These are phyloP conservation scores for Syritta pipiens DNA, from an alignment of 2,888 invertebrate genomes.

Conservation along the genomic window DNA sequence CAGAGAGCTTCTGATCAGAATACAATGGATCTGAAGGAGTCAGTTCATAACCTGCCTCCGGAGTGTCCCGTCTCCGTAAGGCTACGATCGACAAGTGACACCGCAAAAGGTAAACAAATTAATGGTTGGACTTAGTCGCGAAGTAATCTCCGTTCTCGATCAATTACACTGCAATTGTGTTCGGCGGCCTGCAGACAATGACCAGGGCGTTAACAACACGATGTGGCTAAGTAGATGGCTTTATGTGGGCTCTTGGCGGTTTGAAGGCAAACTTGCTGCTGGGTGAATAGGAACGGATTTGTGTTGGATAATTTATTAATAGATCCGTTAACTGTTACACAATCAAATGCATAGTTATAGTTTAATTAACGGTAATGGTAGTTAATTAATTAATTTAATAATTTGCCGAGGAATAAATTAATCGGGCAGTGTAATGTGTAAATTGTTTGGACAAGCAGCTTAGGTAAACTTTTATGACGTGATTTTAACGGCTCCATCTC, in stretches of 20 bases:
- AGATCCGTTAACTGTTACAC: constrained; percentile 47
- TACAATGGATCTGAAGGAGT: constrained; percentile 9
- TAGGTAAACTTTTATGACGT: too few species aligned
- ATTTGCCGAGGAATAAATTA: not conserved
- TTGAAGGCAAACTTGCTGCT: constrained; percentile 35
- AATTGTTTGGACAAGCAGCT: constrained; percentile 25
- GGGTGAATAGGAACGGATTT: not conserved
- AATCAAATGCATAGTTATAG: constrained; percentile 33
- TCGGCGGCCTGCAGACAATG: constrained; percentile 4
- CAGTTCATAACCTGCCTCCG: not conserved
- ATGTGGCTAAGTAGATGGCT: too few species aligned
- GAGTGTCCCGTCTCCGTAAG: not conserved
- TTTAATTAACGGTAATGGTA: constrained; percentile 2
- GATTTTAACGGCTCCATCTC: not conserved
- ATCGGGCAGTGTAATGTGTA: not conserved
- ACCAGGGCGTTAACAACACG: constrained; percentile 26
- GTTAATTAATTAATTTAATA: constrained; percentile 45
- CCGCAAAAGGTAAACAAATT: constrained; percentile 8
- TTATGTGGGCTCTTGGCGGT: too few species aligned
- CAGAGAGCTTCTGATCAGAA: not conserved
- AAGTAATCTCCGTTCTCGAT: constrained; percentile 15
- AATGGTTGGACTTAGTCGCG: constrained; percentile 13
- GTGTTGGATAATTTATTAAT: constrained; percentile 29
- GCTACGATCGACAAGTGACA: constrained; percentile 5
- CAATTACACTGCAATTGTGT: constrained; percentile 3